Base-by-base conservation (phyloP, 2,888 invertebrate species). In the Blera fallax region DNA sequence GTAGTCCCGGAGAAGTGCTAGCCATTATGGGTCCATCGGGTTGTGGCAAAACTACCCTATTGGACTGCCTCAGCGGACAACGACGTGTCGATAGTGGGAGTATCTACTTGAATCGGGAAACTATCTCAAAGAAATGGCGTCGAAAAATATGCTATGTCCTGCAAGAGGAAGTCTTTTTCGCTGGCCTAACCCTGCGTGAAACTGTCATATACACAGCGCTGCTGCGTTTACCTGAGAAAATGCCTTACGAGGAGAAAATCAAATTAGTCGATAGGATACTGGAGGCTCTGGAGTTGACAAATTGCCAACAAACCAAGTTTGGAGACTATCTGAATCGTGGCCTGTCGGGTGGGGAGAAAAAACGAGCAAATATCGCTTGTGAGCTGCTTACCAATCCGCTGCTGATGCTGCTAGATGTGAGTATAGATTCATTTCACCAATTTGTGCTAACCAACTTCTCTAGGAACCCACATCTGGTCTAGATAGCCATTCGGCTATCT, bases 11-110 rank as follows among this genome's bases (percentile, higher is more conserved):
- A 62, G 95, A 96, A 90, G 93, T 97, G 82, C 92, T 97, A 89
- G 96, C 96, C 87, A 95, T 96, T 82, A 96, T 96, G 95, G 96
- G 96, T 87, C 96, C 96, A 37, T 96, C 95, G 88, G 96, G 96
- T 52, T 93, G 94, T 87, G 96, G 96, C 34, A 97, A 97, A 92
- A 96, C 96, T 11, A 96, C 96, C 21, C 93, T 97, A 64, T 92
- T 97, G 62, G 96, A 96, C 90, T 94, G 95, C 81, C 93, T 97
- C 74, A 95, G 96, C 87, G 96, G 96, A 0, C 94, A 96, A 84
- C 92, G 94, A 62, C 94, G 94, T 84, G 92, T 95, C 70, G 94
- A 95, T 89, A 93, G 94, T 69, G 96, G 96, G 69, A 93, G 93
- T 87, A 94, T 96, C 88, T 93, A 94, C 88, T 91, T 95, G 73